phyloP scores from a whole-genome alignment of 2,888 invertebrate genomes.

The Incurvaria masculella region DNA sequence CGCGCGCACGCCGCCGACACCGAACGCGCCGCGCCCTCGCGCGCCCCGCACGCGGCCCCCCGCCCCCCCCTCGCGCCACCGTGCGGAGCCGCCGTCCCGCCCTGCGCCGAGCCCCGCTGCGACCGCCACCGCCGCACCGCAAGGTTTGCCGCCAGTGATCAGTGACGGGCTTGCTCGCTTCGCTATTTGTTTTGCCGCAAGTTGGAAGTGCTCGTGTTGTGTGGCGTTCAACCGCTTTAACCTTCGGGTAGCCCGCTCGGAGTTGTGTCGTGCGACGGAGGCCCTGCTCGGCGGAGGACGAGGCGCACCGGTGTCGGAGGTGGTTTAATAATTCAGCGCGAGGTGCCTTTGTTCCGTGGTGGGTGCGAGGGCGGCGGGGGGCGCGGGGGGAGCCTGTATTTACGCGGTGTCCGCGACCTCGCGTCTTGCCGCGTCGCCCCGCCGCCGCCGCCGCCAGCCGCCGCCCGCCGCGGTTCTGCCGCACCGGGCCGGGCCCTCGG shows the following conservation, averaged over 20 bases:
- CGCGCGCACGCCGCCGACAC: slow-evolving; percentile 50
- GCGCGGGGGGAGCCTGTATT: not conserved
- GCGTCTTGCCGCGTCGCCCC: slow-evolving; percentile 5
- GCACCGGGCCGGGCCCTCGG: slow-evolving; percentile 43
- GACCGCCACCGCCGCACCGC: not conserved
- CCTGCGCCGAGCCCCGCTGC: slow-evolving; percentile 21
- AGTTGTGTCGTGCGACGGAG: not conserved
- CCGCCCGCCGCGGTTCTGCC: slow-evolving; percentile 38
- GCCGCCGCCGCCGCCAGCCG: slow-evolving; percentile 13
- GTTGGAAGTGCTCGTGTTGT: not conserved
- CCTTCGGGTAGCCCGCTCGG: not conserved
- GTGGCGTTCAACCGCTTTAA: too few species aligned
- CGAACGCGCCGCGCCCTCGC: slow-evolving; percentile 31
- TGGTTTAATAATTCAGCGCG: not conserved
- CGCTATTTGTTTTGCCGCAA: not conserved
- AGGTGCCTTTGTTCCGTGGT: not conserved
- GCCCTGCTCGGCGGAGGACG: not conserved
- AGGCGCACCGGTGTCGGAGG: not conserved
- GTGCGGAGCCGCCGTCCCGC: slow-evolving; percentile 19
- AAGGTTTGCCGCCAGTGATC: not conserved
- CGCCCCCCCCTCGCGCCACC: slow-evolving; percentile 27
- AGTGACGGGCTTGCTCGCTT: not conserved
- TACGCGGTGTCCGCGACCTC: slow-evolving; percentile 1
- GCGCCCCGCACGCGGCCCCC: slow-evolving; percentile 42
- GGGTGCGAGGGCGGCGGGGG: not conserved